Evolutionary conservation across 2,113 vertebrate genomes (phyloP), one percentile per base, ranked within the genome.

Genomic region (Sialia sialis): DNA sequence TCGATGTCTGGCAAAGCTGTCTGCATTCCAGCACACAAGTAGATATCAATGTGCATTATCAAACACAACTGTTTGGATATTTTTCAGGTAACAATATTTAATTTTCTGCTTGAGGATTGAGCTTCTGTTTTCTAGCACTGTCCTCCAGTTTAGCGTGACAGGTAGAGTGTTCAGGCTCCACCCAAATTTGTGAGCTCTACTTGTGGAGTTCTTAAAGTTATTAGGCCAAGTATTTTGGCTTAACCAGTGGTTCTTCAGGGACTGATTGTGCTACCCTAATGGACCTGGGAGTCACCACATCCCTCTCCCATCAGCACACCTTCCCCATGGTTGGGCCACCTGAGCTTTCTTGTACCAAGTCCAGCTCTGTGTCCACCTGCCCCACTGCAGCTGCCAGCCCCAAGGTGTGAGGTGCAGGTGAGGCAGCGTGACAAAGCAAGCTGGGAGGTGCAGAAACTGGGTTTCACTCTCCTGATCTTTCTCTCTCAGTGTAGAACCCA

Each of bases 191-290:
- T 34, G 30, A 76, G 3, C 34, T 78, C 38, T 66, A 2, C 10
- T 82, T 93, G 32, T 14, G 22, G 23, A 54, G 7, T 46, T 67
- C 30, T 25, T 58, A 38, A 32, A 94, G 7, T 26, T 82, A 29
- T 13, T 72, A 20, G 39, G 16, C 32, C 56, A 64, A 19, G 7
- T 13, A 25, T 36, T 20, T 18, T 27, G 14, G 26, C 66, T 29
- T 15, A 73, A 18, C 14, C 36, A 13, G 14, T 11, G 3, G 29
- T 19, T 56, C 11, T 63, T 8, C n/a, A 27, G 9, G 43, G n/a
- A 43, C 39, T 22, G 8, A 0, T 0, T 34, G 38, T 26, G 44
- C 3, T n/a, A 32, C 13, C 6, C 15, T 23, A 21, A 32, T 9
- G 25, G 34, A 63, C 9, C 38, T 41, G 29, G 6, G 38, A 75